Conservation (phyloP, 92 coral and sea anemone genomes). For the Bergia puertoricense region DNA sequence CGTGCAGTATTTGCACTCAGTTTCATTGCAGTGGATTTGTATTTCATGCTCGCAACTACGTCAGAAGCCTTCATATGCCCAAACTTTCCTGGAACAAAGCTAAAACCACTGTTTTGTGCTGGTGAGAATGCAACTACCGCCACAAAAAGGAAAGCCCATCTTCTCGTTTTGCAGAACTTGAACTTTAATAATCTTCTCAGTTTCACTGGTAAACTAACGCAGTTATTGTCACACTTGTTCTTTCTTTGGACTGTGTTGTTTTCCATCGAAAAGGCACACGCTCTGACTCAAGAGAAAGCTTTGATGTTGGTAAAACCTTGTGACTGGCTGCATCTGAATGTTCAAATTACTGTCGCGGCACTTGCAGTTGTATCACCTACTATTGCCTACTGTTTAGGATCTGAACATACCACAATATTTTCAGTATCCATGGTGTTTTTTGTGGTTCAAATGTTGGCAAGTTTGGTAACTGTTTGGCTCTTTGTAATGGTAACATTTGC, state of each 20-base stretch:
- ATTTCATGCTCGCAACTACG: conserved; percentile 34
- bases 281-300: conserved; percentile 51
- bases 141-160: neutral
- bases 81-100: neutral
- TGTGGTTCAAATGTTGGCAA: conserved; percentile 51
- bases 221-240: conserved; percentile 54
- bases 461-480: conserved; percentile 63
- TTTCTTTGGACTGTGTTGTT: conserved; percentile 67
- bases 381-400: neutral
- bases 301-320: conserved; percentile 38
- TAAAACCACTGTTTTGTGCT: conserved; percentile 4
- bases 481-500: conserved; percentile 56
- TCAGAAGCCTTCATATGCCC: conserved; percentile 51
- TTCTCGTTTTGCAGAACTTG: neutral
- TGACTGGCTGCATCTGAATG: conserved; percentile 56
- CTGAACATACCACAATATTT: neutral
- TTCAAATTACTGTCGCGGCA: conserved; percentile 32
- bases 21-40: conserved; percentile 43
- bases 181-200: conserved; percentile 3
- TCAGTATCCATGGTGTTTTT: neutral
- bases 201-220: conserved; percentile 40
- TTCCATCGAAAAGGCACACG: conserved; percentile 5
- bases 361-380: conserved; percentile 13
- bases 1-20: conserved; percentile 46
- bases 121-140: neutral